Evolutionary conservation across 2,113 vertebrate species (phyloP).

Genomic region (Zapus hudsonius): DNA sequence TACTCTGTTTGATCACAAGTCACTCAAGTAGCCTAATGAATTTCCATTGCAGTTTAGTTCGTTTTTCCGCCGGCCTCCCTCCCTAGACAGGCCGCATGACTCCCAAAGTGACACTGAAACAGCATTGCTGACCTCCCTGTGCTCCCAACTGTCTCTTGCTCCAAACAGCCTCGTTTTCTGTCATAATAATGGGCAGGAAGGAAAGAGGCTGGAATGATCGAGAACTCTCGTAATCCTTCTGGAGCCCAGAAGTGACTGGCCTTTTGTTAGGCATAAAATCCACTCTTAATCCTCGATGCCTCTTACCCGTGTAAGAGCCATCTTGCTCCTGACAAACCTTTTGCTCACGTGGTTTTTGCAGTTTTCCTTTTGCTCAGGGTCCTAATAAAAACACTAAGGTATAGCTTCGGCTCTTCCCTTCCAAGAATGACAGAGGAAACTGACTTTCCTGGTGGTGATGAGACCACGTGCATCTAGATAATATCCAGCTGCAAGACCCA

Average conservation of each 20-base stretch:
- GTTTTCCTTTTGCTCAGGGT: neutral
- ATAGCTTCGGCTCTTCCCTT: neutral
- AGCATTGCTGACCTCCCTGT: neutral
- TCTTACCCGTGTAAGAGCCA: neutral
- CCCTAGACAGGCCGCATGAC: neutral
- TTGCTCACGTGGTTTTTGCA: neutral
- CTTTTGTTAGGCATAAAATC: conserved; percentile 49
- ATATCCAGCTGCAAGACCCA: neutral
- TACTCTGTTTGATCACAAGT: conserved; percentile 68
- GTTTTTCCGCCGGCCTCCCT: neutral
- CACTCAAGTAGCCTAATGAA: conserved; percentile 61
- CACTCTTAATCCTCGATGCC: neutral
- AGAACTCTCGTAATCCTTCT: conserved; percentile 14
- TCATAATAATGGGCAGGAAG: neutral
- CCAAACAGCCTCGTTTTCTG: neutral
- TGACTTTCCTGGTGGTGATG: neutral
- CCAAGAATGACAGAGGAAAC: neutral
- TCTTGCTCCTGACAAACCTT: neutral
- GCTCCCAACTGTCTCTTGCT: neutral
- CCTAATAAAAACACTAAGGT: conserved; percentile 13
- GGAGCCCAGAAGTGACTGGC: conserved; percentile 58
- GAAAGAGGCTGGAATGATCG: neutral
- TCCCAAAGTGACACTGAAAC: conserved; percentile 57
- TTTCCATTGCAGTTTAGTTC: conserved; percentile 56
- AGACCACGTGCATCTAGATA: neutral